Base-by-base conservation (phyloP, 2,797 vertebrate genomes). In the Oophaga sylvatica region DNA sequence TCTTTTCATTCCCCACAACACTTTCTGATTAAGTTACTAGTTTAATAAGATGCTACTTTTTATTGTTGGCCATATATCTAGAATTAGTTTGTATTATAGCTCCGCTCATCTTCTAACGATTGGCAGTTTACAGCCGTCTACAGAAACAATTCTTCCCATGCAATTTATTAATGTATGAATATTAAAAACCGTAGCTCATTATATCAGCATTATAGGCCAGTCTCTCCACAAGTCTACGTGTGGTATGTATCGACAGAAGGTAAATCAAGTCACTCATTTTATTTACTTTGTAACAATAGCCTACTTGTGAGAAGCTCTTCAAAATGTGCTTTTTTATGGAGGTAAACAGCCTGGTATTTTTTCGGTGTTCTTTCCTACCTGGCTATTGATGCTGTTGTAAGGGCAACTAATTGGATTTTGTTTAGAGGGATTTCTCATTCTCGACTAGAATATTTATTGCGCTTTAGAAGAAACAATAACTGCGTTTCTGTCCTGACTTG, bases 331-430 rank as follows among this genome's bases (percentile, higher is more conserved):
- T 70, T 71, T 88, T 80, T 75, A 80, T 80, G 20, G 59, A 16
- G n/a, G 53, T 65, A 65, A 57, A 75, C 59, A 81, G 83, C 20
- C 65, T 67, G 29, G 45, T 79, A 10, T 71, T 20, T 41, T 48
- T 48, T 83, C 19, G 31, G n/a, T 84, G 65, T 84, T 88, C 45
- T 29, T 80, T 78, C 76, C 59, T 73, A 73, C 62, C 70, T 83
- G 26, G 45, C 81, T 87, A 84, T 76, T 87, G 81, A 84, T 84
- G 53, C 22, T 80, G 48, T 79, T 68, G 62, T 67, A 68, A 68
- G 16, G 70, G 22, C 60, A 78, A 29, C 86, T 84, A 87, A 88
- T 88, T 80, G 82, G 82, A 88, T 88, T 88, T 84, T 80, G 65
- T 71, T 83, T 59, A 80, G 81, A 70, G 53, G 7, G 68, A 79